phyloP scores from a whole-genome alignment of 2,113 vertebrate genomes.

The Pangasianodon hypophthalmus region DNA sequence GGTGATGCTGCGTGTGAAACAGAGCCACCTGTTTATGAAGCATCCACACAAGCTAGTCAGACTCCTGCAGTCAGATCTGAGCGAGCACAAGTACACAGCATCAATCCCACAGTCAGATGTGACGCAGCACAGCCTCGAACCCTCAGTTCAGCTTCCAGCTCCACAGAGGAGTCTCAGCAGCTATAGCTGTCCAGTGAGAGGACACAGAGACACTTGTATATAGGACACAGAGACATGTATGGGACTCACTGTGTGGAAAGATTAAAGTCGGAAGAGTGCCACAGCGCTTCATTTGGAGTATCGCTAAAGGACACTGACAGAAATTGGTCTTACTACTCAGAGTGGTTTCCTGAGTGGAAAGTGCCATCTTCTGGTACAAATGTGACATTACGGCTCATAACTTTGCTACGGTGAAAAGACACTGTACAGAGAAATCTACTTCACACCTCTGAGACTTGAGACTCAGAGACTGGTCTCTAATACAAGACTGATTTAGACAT shows the following conservation, averaged over 20 bases:
- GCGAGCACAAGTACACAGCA: background rate
- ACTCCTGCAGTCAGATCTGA: background rate
- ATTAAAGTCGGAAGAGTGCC: background rate
- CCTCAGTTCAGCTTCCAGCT: background rate
- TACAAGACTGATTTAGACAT: conserved; percentile 11
- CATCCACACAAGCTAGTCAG: conserved; percentile 33
- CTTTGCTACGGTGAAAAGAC: background rate
- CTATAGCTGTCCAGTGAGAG: conserved; percentile 1
- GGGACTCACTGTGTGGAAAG: background rate
- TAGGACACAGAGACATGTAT: conserved; percentile 12
- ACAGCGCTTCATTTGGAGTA: background rate
- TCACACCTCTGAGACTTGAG: background rate
- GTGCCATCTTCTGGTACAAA: conserved; percentile 33
- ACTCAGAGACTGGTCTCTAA: background rate
- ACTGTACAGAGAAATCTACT: background rate
- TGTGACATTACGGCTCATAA: background rate
- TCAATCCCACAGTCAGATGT: background rate
- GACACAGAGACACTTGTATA: conserved; percentile 13
- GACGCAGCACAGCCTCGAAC: background rate
- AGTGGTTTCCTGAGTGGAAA: background rate
- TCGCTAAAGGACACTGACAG: background rate
- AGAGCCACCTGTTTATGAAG: conserved; percentile 86
- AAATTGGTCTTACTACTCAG: background rate
- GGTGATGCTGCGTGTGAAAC: conserved; percentile 73
- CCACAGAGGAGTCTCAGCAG: conserved; percentile 24